Conservation (phyloP, 2,888 invertebrate species). For the Thecophora atra region DNA sequence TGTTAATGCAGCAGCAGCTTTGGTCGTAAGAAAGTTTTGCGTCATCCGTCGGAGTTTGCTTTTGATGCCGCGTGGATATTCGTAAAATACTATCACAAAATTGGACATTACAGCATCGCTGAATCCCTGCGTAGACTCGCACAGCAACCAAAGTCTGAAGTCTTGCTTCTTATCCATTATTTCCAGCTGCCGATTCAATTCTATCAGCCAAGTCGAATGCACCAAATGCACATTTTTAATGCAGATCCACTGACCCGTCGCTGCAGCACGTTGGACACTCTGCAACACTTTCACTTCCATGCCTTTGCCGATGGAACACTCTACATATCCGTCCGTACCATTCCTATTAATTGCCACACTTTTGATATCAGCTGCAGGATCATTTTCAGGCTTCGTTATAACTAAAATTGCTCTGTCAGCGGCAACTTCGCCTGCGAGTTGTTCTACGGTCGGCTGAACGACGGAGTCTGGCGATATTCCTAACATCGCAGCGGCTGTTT, state of each 20-base stretch:
- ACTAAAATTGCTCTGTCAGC: conserved; percentile 79
- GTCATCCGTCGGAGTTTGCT: conserved; percentile 81
- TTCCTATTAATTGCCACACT: conserved; percentile 70
- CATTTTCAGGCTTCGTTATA: conserved; percentile 87
- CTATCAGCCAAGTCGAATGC: conserved; percentile 74
- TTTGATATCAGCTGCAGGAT: conserved; percentile 85
- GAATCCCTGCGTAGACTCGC: conserved; percentile 82
- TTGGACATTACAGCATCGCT: conserved; percentile 79
- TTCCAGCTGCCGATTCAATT: conserved; percentile 75
- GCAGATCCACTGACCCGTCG: conserved; percentile 79
- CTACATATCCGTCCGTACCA: conserved; percentile 69
- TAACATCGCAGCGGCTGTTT: conserved; percentile 67
- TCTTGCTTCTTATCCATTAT: conserved; percentile 66
- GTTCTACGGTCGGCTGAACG: conserved; percentile 60
- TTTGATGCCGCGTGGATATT: conserved; percentile 87
- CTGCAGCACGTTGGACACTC: conserved; percentile 70
- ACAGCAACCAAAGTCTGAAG: conserved; percentile 86
- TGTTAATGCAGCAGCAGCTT: conserved; percentile 47
- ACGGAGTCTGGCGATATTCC: conserved; percentile 67
- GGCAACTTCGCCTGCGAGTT: conserved; percentile 60
- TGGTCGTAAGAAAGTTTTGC: conserved; percentile 71
- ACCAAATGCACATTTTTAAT: conserved; percentile 84
- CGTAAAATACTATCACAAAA: conserved; percentile 82
- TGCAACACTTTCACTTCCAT: conserved; percentile 74
- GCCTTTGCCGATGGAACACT: conserved; percentile 84